Conservation (phyloP, 2,113 vertebrate genomes). For the Pycnonotus jocosus region DNA sequence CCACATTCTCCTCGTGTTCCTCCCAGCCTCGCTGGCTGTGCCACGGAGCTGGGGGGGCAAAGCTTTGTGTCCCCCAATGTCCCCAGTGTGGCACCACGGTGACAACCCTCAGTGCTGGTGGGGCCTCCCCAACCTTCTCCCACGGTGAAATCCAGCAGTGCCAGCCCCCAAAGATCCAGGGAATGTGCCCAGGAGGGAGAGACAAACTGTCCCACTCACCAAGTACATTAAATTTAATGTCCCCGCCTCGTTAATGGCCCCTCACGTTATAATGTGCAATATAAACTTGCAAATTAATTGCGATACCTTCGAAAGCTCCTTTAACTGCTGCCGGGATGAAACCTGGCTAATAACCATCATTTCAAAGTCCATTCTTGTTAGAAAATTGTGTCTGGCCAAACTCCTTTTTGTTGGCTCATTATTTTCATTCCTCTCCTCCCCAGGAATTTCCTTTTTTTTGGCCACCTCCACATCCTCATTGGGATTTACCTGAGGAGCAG, state of each 20-base stretch:
- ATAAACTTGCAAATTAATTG: slow-evolving; percentile 36
- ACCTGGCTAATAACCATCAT: not conserved
- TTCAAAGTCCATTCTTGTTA: not conserved
- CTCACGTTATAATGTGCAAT: not conserved
- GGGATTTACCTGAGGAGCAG: not conserved
- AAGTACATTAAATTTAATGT: not conserved
- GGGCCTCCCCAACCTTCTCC: not conserved
- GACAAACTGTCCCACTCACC: not conserved
- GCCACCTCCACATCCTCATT: fast-evolving
- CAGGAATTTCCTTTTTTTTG: fast-evolving
- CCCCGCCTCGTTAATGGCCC: not conserved
- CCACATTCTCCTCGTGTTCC: not conserved
- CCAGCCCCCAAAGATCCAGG: fast-evolving
- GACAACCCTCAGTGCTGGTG: fast-evolving
- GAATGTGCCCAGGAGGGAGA: not conserved
- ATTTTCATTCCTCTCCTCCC: not conserved
- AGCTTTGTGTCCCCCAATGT: not conserved
- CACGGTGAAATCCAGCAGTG: no score
- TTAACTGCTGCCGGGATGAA: slow-evolving; percentile 9
- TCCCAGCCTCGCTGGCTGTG: not conserved
- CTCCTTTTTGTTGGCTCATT: not conserved
- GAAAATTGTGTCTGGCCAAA: not conserved
- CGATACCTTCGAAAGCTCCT: not conserved
- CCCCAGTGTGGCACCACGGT: fast-evolving
- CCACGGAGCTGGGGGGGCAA: fast-evolving